Percentiles rank a stretch among this genome's conserved stretches.
Conservation (phyloP, 2,888 invertebrate species). For the Taenaris catops region DNA sequence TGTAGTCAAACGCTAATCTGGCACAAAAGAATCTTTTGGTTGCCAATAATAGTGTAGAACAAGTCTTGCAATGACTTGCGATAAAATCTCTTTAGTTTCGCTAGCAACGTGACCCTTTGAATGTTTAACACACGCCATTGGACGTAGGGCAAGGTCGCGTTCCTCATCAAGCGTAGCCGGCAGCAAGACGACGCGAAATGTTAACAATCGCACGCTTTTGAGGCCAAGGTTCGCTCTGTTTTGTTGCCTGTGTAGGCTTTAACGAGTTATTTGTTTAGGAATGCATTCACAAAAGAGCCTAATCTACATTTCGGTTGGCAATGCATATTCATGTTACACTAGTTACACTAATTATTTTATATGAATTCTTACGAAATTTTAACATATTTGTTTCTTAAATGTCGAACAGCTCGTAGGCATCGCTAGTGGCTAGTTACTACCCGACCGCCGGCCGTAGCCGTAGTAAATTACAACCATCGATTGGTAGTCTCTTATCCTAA, state of each 20-base stretch:
- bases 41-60: no score
- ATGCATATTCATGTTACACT: not conserved
- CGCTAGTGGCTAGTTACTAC: no score
- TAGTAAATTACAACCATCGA: no score
- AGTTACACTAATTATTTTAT: no score
- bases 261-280: conserved; percentile 2
- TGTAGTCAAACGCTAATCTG: no score
- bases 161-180: conserved; percentile 17
- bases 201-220: conserved; percentile 18
- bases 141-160: conserved; percentile 22
- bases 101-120: conserved; percentile 9
- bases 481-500: no score
- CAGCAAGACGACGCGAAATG: conserved; percentile 16
- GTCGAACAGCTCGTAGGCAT: no score
- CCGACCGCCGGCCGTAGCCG: no score
- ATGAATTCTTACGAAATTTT: no score
- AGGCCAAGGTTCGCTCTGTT: conserved; percentile 18
- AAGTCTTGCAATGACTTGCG: no score
- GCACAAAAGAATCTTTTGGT: no score
- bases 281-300: conserved; percentile 1
- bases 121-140: conserved; percentile 15
- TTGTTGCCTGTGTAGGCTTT: conserved; percentile 1
- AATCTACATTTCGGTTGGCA: not conserved
- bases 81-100: conserved; percentile 16
- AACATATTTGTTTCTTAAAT: no score